A percentile compares a stretch with the other conserved stretches of the same genome.
phyloP scores from a whole-genome alignment of 2,797 vertebrate genomes.

The Anableps anableps region DNA sequence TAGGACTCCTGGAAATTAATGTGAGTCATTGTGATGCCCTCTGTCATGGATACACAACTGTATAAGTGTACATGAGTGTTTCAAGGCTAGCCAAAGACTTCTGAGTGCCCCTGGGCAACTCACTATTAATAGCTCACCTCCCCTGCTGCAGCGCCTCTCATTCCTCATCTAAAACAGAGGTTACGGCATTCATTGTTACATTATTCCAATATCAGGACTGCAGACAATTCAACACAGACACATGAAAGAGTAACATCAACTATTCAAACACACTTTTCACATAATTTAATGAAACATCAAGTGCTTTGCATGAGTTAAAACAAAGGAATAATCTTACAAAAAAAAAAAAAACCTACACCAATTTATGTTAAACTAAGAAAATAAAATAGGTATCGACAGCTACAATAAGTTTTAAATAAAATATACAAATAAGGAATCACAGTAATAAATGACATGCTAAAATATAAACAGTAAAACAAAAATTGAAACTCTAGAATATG shows the following conservation, averaged over 20 bases:
- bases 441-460: background rate
- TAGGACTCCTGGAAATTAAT: background rate
- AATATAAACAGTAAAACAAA: background rate
- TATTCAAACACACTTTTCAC: background rate
- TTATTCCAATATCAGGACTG: conserved; percentile 22
- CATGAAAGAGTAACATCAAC: background rate
- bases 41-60: conserved; percentile 3
- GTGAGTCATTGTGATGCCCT: conserved; percentile 1
- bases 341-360: background rate
- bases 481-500: background rate
- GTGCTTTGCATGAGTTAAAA: background rate
- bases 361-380: background rate
- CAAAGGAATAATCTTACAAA: background rate
- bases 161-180: conserved; percentile 58
- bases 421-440: background rate
- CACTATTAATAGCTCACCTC: conserved; percentile 73
- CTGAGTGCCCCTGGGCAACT: conserved; percentile 55
- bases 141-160: conserved; percentile 64
- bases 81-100: conserved; percentile 68
- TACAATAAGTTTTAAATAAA: background rate
- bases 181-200: conserved; percentile 52
- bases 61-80: conserved; percentile 11
- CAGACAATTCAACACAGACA: background rate
- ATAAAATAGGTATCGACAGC: background rate
- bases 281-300: background rate